Conservation (phyloP, 2,797 vertebrate genomes). For the Cephalopachus bancanus region DNA sequence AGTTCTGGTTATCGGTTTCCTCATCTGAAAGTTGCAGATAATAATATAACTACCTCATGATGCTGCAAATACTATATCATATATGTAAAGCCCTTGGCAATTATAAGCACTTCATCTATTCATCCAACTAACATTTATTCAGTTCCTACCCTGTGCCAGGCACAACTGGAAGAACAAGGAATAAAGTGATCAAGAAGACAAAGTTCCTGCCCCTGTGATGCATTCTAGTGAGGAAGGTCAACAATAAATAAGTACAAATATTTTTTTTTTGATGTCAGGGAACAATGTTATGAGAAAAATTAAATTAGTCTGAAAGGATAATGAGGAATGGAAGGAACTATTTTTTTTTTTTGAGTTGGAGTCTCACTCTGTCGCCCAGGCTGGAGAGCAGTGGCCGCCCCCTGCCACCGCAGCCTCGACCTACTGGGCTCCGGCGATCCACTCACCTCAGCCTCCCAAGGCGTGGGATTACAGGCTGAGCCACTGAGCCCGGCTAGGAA, state of each 20-base stretch:
- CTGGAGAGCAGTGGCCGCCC: too few relatives aligned
- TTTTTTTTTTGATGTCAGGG: neutral
- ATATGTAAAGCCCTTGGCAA: neutral
- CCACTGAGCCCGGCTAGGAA: too few relatives aligned
- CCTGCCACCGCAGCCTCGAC: too few relatives aligned
- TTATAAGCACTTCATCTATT: constrained; percentile 32
- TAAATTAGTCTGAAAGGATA: neutral
- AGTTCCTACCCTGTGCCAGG: neutral
- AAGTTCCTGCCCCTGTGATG: neutral
- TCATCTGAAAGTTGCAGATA: neutral
- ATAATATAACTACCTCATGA: neutral
- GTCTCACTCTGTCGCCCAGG: too few relatives aligned
- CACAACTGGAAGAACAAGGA: constrained; percentile 30
- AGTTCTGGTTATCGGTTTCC: constrained; percentile 11
- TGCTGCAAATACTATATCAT: neutral
- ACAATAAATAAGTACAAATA: neutral
- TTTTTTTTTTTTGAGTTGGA: neutral
- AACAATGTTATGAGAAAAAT: neutral
- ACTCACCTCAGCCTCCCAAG: too few relatives aligned
- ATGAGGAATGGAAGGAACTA: neutral
- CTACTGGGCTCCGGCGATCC: too few relatives aligned
- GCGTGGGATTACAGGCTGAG: too few relatives aligned
- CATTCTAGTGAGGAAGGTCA: neutral
- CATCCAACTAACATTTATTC: neutral
- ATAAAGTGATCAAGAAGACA: neutral